These are phyloP conservation scores for Acomys russatus DNA, from an alignment of 2,797 vertebrate species.

Conservation along the genomic window DNA sequence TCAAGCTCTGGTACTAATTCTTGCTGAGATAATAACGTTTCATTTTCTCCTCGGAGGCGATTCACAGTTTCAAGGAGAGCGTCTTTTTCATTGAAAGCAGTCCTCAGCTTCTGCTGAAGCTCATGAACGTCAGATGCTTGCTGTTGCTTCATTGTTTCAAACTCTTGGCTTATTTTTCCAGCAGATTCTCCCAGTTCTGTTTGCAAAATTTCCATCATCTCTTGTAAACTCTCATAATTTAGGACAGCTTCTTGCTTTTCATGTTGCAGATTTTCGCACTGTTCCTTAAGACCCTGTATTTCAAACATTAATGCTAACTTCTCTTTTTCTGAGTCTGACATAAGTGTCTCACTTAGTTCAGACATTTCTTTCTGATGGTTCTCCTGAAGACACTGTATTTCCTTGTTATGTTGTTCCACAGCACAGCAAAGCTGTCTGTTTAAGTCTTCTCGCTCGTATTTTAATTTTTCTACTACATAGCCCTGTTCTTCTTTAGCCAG, in stretches of 20 bases:
- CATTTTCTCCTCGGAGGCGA: slow-evolving; percentile 87
- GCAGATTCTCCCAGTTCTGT: slow-evolving; percentile 93
- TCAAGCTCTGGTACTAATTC: slow-evolving; percentile 88
- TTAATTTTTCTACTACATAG: slow-evolving; percentile 89
- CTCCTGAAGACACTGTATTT: slow-evolving; percentile 86
- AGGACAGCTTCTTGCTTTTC: slow-evolving; percentile 92
- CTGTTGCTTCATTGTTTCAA: slow-evolving; percentile 94
- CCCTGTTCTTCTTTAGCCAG: slow-evolving; percentile 92
- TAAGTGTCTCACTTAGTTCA: slow-evolving; percentile 86
- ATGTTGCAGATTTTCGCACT: slow-evolving; percentile 88
- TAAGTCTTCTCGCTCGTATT: slow-evolving; percentile 86
- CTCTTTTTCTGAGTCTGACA: slow-evolving; percentile 88
- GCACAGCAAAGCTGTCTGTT: slow-evolving; percentile 78
- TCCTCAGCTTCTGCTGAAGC: slow-evolving; percentile 92
- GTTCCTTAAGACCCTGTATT: slow-evolving; percentile 89
- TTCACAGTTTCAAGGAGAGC: slow-evolving; percentile 90
- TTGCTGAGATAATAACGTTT: slow-evolving; percentile 83
- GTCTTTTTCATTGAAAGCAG: slow-evolving; percentile 92
- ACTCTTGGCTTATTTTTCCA: slow-evolving; percentile 93
- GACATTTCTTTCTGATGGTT: slow-evolving; percentile 87
- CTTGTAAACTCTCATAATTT: slow-evolving; percentile 92
- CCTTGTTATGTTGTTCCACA: slow-evolving; percentile 84
- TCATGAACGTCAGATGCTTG: slow-evolving; percentile 91
- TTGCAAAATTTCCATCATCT: slow-evolving; percentile 92
- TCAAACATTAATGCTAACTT: slow-evolving; percentile 87